Percentiles rank a stretch among this genome's conserved stretches.
These are phyloP conservation scores for Cephalotes varians DNA, from an alignment of 2,888 invertebrate genomes.

Conservation along the genomic window DNA sequence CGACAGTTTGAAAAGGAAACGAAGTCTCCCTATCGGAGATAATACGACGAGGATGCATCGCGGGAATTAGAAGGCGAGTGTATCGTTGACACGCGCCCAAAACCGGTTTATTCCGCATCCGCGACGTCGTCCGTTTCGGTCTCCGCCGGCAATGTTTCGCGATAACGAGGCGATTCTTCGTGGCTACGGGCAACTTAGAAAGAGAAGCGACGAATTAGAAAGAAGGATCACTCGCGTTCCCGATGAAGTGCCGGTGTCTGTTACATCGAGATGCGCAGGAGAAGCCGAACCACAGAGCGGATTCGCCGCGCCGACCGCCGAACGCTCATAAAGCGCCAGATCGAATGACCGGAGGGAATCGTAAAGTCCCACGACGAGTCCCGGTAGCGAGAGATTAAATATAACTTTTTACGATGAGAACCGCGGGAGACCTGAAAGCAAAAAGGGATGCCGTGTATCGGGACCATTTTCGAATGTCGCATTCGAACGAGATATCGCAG, in stretches of 20 bases:
- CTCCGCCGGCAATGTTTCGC: slow-evolving; percentile 65
- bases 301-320: slow-evolving; percentile 31
- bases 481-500: slow-evolving; percentile 1
- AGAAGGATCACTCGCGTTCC: slow-evolving; percentile 19
- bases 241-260: background rate
- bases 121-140: slow-evolving; percentile 65
- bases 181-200: background rate
- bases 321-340: slow-evolving; percentile 68
- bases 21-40: background rate
- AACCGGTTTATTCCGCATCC: slow-evolving; percentile 69
- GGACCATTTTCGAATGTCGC: background rate
- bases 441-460: slow-evolving; percentile 16
- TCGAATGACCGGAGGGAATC: slow-evolving; percentile 70
- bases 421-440: slow-evolving; percentile 55
- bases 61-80: slow-evolving; percentile 44
- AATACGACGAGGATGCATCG: slow-evolving; percentile 11
- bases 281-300: slow-evolving; percentile 3
- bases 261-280: background rate
- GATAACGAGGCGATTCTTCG: slow-evolving; percentile 68
- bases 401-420: slow-evolving; percentile 71
- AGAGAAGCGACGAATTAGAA: slow-evolving; percentile 1
- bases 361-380: slow-evolving; percentile 65
- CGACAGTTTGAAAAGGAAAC: background rate
- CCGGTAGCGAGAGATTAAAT: slow-evolving; percentile 74
- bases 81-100: slow-evolving; percentile 68